Evolutionary conservation across 2,888 invertebrate genomes (phyloP).

Genomic region (Selenia dentaria): DNA sequence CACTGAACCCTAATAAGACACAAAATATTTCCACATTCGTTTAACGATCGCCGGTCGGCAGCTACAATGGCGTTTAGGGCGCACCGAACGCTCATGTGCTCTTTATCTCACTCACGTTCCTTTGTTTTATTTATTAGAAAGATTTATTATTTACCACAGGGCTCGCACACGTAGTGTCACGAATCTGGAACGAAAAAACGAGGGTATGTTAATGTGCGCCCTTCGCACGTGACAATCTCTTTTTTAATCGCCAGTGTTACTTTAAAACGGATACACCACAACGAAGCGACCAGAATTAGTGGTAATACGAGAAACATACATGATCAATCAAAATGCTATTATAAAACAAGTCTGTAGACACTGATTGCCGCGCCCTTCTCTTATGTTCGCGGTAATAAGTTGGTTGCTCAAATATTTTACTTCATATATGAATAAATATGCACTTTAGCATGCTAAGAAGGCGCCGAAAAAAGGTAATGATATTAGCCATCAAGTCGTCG

Average conservation of each 20-base stretch:
- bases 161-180: slow-evolving; percentile 83
- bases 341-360: too few species aligned
- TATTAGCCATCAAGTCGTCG: too few species aligned
- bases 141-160: slow-evolving; percentile 82
- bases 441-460: too few species aligned
- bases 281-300: too few species aligned
- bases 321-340: too few species aligned
- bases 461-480: too few species aligned
- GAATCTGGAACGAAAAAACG: slow-evolving; percentile 75
- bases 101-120: slow-evolving; percentile 81
- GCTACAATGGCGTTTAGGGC: slow-evolving; percentile 77
- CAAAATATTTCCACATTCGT: slow-evolving; percentile 80
- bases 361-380: too few species aligned
- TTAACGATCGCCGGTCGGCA: slow-evolving; percentile 76
- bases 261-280: slow-evolving; percentile 32
- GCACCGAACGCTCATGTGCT: slow-evolving; percentile 78
- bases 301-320: too few species aligned
- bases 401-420: too few species aligned
- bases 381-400: too few species aligned
- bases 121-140: slow-evolving; percentile 84
- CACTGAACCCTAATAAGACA: slow-evolving; percentile 27
- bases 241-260: slow-evolving; percentile 55
- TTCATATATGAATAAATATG: too few species aligned
- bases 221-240: slow-evolving; percentile 70
- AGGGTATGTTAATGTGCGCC: slow-evolving; percentile 76